Base-by-base conservation (phyloP, 2,113 vertebrate genomes). In the Oreochromis niloticus region DNA sequence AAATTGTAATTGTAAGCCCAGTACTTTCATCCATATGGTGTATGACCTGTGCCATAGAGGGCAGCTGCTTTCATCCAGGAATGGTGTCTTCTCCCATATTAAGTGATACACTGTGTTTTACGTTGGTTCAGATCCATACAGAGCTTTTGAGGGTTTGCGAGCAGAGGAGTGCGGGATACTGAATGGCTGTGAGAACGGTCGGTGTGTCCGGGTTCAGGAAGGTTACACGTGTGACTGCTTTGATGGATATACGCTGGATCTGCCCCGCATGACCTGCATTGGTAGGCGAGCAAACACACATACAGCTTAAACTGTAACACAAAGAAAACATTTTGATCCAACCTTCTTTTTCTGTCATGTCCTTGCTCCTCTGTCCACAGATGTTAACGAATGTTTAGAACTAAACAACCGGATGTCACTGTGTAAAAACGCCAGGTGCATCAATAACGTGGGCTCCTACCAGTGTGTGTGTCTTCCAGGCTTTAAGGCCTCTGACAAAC, bases 211-310 rank as follows among this genome's bases (percentile, higher is more conserved):
- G 19, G 98, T 99, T n/a, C 98, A 98, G 88, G 98, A 99, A 82
- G 98, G 99, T 5, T 99, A 98, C 88, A 99, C 98, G 48, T 99
- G 99, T 3, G 98, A 99, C 91, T 99, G 99, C 96, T 99, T 99
- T 48, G 98, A 99, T 1, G 99, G 99, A 4, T 99, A 98, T 93
- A 97, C 97, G 86, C 92, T 99, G 92, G 98, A 99, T 88, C 97
- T 97, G 96, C 96, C 98, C 88, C 98, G 96, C 94, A 99, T 99
- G 99, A 97, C 97, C 92, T 99, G 99, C 92, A 93, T 98, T 1
- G 99, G 99, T 99, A 95, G 97, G 97, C 71, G 2, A 39, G n/a
- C 41, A 8, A 5, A 22, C 12, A 41, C 14, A 6, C n/a, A 61
- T 9, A 16, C 27, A 24, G 3, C 6, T 27, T 34, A 39, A 39